Evolutionary conservation across 2,113 vertebrate species (phyloP).

Genomic region (Octodon degus): DNA sequence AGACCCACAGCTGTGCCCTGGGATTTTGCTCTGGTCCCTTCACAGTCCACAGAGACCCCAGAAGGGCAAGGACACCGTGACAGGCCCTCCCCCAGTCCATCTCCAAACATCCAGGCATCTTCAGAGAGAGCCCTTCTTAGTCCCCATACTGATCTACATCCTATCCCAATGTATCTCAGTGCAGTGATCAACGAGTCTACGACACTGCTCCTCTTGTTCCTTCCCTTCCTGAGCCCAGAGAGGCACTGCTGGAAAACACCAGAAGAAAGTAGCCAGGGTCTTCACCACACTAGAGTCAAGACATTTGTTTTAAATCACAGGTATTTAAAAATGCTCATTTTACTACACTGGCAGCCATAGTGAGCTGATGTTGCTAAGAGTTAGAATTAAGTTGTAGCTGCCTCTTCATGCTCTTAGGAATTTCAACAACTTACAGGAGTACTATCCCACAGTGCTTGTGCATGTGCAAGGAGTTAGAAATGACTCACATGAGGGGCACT

Average conservation of each 20-base stretch:
- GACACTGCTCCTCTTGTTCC: rapidly evolving
- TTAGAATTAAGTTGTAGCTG: neutral
- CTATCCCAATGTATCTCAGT: no score
- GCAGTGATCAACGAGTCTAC: neutral
- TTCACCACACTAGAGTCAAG: neutral
- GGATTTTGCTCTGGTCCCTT: rapidly evolving
- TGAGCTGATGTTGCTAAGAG: neutral
- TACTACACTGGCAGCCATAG: rapidly evolving
- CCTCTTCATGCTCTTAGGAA: neutral
- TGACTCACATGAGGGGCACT: rapidly evolving
- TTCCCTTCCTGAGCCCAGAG: neutral
- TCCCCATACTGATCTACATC: neutral
- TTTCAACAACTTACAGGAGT: neutral
- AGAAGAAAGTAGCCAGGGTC: neutral
- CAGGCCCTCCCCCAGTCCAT: neutral
- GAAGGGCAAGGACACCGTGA: neutral
- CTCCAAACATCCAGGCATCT: neutral
- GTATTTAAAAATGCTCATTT: neutral
- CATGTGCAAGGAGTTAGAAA: neutral
- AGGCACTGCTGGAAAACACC: neutral
- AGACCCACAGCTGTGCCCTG: no score
- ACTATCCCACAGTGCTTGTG: neutral
- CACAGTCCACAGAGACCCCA: rapidly evolving
- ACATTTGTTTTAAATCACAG: neutral
- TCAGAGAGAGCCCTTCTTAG: neutral